phyloP scores from a whole-genome alignment of 1,140 invertebrate genomes.

The Monochamus saltuarius region DNA sequence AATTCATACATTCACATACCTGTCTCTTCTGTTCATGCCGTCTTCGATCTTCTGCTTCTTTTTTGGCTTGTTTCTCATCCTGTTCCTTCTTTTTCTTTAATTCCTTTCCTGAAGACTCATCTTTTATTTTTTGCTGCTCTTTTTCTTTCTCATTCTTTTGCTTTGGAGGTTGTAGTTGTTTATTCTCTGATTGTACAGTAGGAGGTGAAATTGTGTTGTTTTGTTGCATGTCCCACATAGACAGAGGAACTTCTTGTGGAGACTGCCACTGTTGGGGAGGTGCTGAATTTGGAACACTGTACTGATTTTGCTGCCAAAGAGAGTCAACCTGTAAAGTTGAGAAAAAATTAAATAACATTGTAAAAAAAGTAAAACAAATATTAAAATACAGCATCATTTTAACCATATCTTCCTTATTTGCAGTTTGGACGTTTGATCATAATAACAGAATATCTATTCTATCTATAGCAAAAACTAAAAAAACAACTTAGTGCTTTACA shows the following conservation, averaged over 20 bases:
- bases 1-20: slow-evolving; percentile 20
- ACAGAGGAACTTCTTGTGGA: slow-evolving; percentile 40
- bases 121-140: slow-evolving; percentile 44
- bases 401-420: too few species aligned
- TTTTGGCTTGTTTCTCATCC: slow-evolving; percentile 53
- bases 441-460: too few species aligned
- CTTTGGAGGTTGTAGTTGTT: slow-evolving; percentile 20
- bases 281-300: slow-evolving; percentile 15
- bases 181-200: slow-evolving; percentile 14
- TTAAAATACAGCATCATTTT: too few species aligned
- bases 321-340: slow-evolving; percentile 36
- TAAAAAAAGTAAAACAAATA: too few species aligned
- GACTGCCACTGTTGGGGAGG: slow-evolving; percentile 28
- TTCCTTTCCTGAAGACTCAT: slow-evolving; percentile 49
- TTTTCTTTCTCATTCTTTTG: slow-evolving; percentile 53
- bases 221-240: slow-evolving; percentile 49
- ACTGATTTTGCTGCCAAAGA: slow-evolving; percentile 42
- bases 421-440: too few species aligned
- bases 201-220: slow-evolving; percentile 10
- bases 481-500: too few species aligned
- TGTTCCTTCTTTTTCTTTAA: slow-evolving; percentile 48
- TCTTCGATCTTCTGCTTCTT: slow-evolving; percentile 49
- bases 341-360: background rate
- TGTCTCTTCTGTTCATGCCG: slow-evolving; percentile 36
- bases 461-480: too few species aligned